Conservation (phyloP, 2,888 invertebrate genomes). For the Matsumyia berberina region DNA sequence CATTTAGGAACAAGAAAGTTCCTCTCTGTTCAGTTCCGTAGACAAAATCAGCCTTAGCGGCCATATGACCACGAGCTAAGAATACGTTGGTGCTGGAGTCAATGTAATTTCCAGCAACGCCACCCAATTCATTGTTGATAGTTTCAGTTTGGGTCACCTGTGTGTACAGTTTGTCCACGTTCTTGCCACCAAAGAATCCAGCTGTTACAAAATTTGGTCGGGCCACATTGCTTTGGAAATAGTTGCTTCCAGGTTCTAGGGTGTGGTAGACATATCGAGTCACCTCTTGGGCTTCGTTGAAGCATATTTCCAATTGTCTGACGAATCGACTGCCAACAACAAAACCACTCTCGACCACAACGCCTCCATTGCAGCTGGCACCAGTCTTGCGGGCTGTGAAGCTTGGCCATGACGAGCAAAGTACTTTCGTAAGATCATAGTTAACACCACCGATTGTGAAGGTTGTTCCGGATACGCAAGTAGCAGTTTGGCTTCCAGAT, state of each 20-base stretch:
- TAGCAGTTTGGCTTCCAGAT: conserved; percentile 77
- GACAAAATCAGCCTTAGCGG: conserved; percentile 85
- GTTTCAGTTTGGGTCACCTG: conserved; percentile 80
- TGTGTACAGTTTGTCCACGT: conserved; percentile 81
- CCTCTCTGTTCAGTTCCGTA: conserved; percentile 84
- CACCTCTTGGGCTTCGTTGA: conserved; percentile 80
- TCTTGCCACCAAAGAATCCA: conserved; percentile 80
- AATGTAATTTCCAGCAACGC: conserved; percentile 77
- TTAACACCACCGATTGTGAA: conserved; percentile 78
- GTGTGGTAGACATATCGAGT: conserved; percentile 82
- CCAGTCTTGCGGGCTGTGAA: conserved; percentile 80
- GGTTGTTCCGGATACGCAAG: conserved; percentile 78
- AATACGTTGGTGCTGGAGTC: conserved; percentile 77
- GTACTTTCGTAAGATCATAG: conserved; percentile 79
- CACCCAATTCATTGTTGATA: conserved; percentile 80
- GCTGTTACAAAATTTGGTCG: conserved; percentile 81
- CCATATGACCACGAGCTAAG: conserved; percentile 85
- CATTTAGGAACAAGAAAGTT: conserved; percentile 86
- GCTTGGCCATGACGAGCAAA: conserved; percentile 80
- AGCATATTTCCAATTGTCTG: conserved; percentile 82
- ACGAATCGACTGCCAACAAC: conserved; percentile 78
- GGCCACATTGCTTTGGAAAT: conserved; percentile 82
- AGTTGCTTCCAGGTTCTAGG: conserved; percentile 82
- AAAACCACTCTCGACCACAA: conserved; percentile 50
- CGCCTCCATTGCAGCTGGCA: conserved; percentile 79